A percentile compares a stretch with the other conserved stretches of the same genome.
Conservation (phyloP, 2,113 vertebrate species). For the Petromus typicus region DNA sequence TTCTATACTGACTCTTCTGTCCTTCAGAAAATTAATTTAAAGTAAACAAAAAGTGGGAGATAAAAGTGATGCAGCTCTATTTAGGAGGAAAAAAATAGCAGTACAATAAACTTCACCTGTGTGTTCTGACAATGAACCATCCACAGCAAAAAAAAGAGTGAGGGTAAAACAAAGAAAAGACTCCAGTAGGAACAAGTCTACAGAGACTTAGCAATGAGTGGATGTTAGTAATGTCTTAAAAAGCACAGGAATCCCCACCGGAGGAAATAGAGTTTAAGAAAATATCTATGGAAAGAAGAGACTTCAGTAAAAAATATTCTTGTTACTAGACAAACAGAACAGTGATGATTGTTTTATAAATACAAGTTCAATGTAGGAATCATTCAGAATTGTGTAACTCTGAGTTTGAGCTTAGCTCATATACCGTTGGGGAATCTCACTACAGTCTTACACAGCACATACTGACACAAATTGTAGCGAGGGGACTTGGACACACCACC, state of each 20-base stretch:
- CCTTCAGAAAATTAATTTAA: slow-evolving; percentile 54
- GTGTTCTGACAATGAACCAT: not conserved
- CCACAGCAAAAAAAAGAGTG: not conserved
- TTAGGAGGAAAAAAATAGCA: not conserved
- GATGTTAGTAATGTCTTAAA: not conserved
- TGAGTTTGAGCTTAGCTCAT: not conserved
- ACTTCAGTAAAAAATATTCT: not conserved
- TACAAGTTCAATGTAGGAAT: not conserved
- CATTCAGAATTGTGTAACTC: not conserved
- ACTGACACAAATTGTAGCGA: not conserved
- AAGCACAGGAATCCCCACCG: not conserved
- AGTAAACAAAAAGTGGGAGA: slow-evolving; percentile 12
- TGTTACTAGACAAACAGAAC: slow-evolving; percentile 4
- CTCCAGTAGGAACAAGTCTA: not conserved
- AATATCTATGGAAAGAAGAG: not conserved
- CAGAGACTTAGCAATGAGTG: not conserved
- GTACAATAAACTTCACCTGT: not conserved
- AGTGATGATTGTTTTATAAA: not conserved
- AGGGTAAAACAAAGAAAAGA: not conserved
- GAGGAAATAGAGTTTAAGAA: slow-evolving; percentile 14
- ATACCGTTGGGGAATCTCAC: not conserved
- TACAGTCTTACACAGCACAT: not conserved
- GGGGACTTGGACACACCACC: not conserved
- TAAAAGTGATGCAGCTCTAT: not conserved
- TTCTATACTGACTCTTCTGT: not conserved